Base-by-base conservation (phyloP, 2,797 vertebrate species). In the Momotus momota region DNA sequence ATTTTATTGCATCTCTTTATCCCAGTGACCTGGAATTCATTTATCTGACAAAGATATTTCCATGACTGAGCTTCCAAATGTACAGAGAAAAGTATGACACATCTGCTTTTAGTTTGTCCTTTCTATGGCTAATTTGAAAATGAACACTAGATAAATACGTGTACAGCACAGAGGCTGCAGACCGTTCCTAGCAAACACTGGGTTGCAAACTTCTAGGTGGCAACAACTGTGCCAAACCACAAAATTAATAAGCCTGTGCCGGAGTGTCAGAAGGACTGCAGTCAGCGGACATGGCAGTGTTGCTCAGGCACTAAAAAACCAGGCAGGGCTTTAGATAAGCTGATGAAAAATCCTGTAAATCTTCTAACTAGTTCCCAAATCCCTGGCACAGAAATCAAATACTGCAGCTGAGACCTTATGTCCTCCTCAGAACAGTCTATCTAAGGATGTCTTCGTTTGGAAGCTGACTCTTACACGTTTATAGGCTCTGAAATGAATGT, bases 71-170 rank as follows among this genome's bases (percentile, higher is more conserved):
- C 77, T 94, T 94, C 94, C 91, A 94, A 89, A 67, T 0, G 3
- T 43, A 58, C 51, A 60, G 73, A 87, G 58, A 81, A 78, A 88
- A 84, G 88, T 20, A 87, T 22, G 78, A 87, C 61, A 95, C 90
- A 93, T 96, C 83, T 96, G 94, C 84, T 94, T 94, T 94, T 81
- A 92, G 79, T 92, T 96, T 94, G 74, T 78, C 46, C 69, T 85
- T 64, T 92, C 91, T 94, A 55, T 38, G 33, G 75, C 72, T 89
- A 23, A 93, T 88, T 77, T 95, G 73, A 84, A 95, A 92, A 88
- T 20, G 55, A 92, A 61, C 33, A 41, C 83, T 54, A 41, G 35
- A 69, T 81, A 71, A 89, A 77, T 70, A 75, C 1, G 2, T 52
- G 81, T 61, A 52, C 61, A 57, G 74, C 70, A 21, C 62, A 64